Evolutionary conservation across 2,113 vertebrate species (phyloP).

Genomic region (Labrus mixtus): DNA sequence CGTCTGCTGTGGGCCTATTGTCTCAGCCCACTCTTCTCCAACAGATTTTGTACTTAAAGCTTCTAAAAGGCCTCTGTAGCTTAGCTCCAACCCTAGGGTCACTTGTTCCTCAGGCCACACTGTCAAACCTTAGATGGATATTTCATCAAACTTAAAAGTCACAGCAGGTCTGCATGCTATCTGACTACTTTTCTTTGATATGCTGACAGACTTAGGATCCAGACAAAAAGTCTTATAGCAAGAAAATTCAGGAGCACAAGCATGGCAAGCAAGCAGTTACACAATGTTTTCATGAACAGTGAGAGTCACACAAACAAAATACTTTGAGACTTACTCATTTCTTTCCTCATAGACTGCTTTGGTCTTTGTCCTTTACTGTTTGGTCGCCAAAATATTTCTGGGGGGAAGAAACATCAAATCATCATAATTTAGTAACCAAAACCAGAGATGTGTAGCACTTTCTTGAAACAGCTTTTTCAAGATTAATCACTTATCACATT

Average conservation of each 20-base stretch:
- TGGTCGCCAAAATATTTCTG: too few relatives aligned
- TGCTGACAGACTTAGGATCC: background rate
- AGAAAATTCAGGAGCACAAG: background rate
- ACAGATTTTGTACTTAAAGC: conserved; percentile 72
- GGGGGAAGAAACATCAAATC: too few relatives aligned
- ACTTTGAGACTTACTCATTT: too few relatives aligned
- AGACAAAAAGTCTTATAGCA: background rate
- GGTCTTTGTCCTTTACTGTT: too few relatives aligned
- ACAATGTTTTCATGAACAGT: background rate
- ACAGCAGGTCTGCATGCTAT: background rate
- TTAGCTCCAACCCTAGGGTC: conserved; percentile 51
- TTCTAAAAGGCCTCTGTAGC: conserved; percentile 52
- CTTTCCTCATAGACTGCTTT: too few relatives aligned
- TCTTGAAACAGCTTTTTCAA: too few relatives aligned
- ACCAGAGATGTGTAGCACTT: too few relatives aligned
- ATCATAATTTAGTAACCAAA: too few relatives aligned
- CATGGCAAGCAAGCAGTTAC: background rate
- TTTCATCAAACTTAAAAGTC: conserved; percentile 5
- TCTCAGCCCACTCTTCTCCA: conserved; percentile 63
- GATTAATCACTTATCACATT: too few relatives aligned
- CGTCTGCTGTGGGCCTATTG: conserved; percentile 73
- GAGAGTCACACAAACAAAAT: background rate
- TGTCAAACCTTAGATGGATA: conserved; percentile 13
- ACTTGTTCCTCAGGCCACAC: conserved; percentile 46
- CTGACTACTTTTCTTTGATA: background rate